A percentile compares a stretch with the other conserved stretches of the same genome.
phyloP scores from a whole-genome alignment of 2,113 vertebrate species.

The Lichenostomus cassidix region DNA sequence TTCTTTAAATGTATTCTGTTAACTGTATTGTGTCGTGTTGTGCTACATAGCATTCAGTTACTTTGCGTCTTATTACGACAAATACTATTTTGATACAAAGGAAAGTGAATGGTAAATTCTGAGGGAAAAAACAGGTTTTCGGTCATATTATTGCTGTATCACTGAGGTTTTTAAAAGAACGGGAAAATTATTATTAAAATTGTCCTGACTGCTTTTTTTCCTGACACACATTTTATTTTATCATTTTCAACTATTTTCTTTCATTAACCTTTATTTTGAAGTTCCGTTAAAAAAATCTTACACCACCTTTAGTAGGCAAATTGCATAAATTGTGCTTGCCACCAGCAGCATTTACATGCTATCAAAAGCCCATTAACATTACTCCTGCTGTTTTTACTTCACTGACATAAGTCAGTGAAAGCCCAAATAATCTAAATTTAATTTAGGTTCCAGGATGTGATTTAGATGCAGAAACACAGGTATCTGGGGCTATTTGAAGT shows the following conservation, averaged over 20 bases:
- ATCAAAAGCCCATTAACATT: conserved; percentile 32
- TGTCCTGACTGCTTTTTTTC: neutral
- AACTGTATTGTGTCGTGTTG: conserved; percentile 39
- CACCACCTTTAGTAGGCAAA: neutral
- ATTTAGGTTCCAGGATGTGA: neutral
- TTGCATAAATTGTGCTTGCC: neutral
- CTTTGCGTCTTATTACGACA: conserved; percentile 56
- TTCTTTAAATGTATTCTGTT: conserved; percentile 58
- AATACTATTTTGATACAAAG: conserved; percentile 39
- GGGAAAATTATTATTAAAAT: neutral
- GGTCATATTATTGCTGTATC: neutral
- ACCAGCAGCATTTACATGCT: neutral
- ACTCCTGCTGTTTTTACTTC: conserved; percentile 24
- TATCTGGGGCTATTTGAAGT: neutral
- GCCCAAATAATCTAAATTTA: conserved; percentile 24
- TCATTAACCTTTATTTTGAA: neutral
- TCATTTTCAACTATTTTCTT: neutral
- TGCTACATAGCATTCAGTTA: conserved; percentile 51
- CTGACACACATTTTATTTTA: neutral
- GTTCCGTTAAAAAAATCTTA: neutral
- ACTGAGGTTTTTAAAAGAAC: neutral
- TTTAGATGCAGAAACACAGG: neutral
- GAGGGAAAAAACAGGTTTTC: neutral
- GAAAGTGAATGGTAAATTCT: neutral
- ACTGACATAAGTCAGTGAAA: neutral